Conservation (phyloP, 2,888 invertebrate species). For the Cephus spinipes region DNA sequence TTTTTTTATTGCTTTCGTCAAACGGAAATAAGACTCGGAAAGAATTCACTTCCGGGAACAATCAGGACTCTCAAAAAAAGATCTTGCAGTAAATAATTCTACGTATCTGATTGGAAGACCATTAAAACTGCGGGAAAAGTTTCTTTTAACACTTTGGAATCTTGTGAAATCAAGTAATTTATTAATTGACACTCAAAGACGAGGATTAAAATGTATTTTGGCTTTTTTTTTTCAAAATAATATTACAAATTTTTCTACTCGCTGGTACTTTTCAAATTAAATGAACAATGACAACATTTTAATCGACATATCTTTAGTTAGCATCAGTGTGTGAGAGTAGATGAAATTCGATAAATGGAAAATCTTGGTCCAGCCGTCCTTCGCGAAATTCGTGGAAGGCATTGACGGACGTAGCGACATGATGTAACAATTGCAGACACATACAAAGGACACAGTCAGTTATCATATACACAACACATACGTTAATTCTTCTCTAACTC, state of each 20-base stretch:
- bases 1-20: background rate
- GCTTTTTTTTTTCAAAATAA: background rate
- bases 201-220: no score
- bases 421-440: slow-evolving; percentile 2
- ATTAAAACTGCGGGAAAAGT: background rate
- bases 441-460: background rate
- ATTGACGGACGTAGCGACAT: slow-evolving; percentile 18
- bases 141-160: background rate
- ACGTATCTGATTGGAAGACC: background rate
- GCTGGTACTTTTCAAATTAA: no score
- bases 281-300: no score
- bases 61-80: background rate
- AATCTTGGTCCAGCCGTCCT: slow-evolving; percentile 40
- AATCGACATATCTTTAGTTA: no score
- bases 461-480: slow-evolving; percentile 27
- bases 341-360: background rate
- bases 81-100: background rate
- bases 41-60: background rate
- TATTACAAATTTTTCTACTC: background rate
- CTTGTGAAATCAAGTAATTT: background rate
- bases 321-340: background rate
- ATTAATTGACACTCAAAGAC: background rate
- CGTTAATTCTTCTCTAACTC: slow-evolving; percentile 32
- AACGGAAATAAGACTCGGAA: background rate
- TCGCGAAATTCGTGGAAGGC: slow-evolving; percentile 37